A percentile compares a stretch with the other conserved stretches of the same genome.
Conservation (phyloP, 2,888 invertebrate species). For the Euplagia quadripunctaria region DNA sequence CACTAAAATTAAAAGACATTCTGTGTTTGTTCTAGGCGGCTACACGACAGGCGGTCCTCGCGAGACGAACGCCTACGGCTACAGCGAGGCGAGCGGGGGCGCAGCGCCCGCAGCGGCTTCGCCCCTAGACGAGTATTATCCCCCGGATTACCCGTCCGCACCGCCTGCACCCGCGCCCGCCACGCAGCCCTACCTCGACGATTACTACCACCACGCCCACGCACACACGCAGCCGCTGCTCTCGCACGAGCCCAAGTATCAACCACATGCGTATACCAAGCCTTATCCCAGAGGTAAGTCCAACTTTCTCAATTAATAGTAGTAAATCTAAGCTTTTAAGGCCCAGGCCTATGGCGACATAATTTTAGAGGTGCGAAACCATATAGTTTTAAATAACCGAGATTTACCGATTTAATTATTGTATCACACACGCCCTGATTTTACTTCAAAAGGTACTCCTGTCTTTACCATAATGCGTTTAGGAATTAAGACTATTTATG, state of each 20-base stretch:
- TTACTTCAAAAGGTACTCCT: too few relatives aligned
- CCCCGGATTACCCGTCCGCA: slow-evolving; percentile 81
- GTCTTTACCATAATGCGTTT: too few relatives aligned
- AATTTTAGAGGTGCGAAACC: too few relatives aligned
- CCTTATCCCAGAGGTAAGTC: slow-evolving; percentile 90
- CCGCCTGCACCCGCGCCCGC: slow-evolving; percentile 84
- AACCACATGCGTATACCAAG: slow-evolving; percentile 90
- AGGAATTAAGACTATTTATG: too few relatives aligned
- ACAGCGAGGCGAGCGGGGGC: slow-evolving; percentile 77
- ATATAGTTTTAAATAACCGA: too few relatives aligned
- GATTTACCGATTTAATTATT: too few relatives aligned
- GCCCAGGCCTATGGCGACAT: too few relatives aligned
- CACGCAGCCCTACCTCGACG: slow-evolving; percentile 89
- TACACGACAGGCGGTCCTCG: slow-evolving; percentile 87
- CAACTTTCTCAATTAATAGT: neutral
- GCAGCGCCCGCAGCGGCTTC: slow-evolving; percentile 79
- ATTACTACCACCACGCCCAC: slow-evolving; percentile 92
- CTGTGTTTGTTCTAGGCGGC: slow-evolving; percentile 75
- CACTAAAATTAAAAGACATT: neutral
- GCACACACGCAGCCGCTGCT: slow-evolving; percentile 89
- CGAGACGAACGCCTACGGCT: slow-evolving; percentile 83
- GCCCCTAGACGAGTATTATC: slow-evolving; percentile 86
- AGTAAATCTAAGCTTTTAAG: neutral
- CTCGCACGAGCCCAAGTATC: slow-evolving; percentile 90
- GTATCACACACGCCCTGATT: too few relatives aligned